Evolutionary conservation across 2,888 invertebrate species (phyloP).

Genomic region (Gryllus longicercus): DNA sequence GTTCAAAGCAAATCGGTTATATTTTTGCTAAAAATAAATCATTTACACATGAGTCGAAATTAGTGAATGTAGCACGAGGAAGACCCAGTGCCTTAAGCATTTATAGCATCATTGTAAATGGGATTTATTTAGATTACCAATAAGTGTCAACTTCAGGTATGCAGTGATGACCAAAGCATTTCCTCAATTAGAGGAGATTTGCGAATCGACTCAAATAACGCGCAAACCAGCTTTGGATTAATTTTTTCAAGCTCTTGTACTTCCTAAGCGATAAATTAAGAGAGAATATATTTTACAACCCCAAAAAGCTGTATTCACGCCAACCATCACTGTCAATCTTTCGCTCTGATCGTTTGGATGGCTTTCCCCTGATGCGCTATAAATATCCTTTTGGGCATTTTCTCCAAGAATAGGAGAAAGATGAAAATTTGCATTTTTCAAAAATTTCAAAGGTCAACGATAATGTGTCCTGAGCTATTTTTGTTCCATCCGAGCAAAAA

Average conservation of each 20-base stretch:
- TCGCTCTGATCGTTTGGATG: background rate
- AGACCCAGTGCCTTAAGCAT: background rate
- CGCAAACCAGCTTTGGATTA: background rate
- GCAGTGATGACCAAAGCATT: no score
- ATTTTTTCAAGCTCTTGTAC: background rate
- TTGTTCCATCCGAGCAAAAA: no score
- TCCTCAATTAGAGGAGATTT: constrained; percentile 28
- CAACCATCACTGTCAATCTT: background rate
- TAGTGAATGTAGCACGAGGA: background rate
- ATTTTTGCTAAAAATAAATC: background rate
- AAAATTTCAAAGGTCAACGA: no score
- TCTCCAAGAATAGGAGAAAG: background rate
- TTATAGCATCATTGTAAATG: constrained; percentile 22
- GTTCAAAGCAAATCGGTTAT: background rate
- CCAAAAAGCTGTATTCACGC: background rate
- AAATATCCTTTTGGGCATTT: background rate
- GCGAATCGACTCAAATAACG: background rate
- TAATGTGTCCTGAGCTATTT: no score
- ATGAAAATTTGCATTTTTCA: no score
- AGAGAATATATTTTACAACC: background rate
- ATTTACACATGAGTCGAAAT: background rate
- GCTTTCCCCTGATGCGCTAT: background rate
- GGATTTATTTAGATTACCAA: constrained; percentile 20
- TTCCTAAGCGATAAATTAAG: background rate
- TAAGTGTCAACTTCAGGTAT: constrained; percentile 26